A percentile compares a stretch with the other conserved stretches of the same genome.
Evolutionary conservation across 2,888 invertebrate genomes (phyloP).

Genomic region (Lasioglossum leucozonium): DNA sequence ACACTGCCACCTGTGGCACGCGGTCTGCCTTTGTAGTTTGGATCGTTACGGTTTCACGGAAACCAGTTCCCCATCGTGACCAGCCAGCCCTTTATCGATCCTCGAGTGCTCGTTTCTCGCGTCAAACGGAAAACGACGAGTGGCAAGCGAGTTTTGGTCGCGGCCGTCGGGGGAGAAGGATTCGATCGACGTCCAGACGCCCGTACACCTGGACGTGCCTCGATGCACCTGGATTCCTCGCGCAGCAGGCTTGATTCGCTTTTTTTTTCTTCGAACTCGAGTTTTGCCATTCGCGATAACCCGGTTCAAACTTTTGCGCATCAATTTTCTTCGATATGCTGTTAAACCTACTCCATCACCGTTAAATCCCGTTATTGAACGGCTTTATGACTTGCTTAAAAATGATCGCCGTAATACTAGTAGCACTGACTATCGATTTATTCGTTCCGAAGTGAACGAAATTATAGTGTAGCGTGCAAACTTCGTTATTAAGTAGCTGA

Average conservation of each 20-base stretch:
- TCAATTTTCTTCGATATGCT: background rate
- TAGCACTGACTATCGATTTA: no score
- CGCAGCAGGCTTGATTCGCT: background rate
- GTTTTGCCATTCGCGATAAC: background rate
- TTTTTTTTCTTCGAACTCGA: background rate
- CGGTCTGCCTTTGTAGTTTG: conserved; percentile 41
- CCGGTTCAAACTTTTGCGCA: background rate
- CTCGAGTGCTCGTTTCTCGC: conserved; percentile 2
- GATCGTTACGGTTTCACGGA: conserved; percentile 28
- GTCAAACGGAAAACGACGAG: background rate
- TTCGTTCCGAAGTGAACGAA: background rate
- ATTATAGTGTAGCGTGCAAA: background rate
- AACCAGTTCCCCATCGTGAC: background rate
- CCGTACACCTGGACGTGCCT: conserved; percentile 5
- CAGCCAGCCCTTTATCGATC: conserved; percentile 1
- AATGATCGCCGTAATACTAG: no score
- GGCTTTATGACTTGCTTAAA: no score
- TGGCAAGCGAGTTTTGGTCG: background rate
- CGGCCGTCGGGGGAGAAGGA: background rate
- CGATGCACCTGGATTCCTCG: conserved; percentile 15
- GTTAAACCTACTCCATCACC: background rate
- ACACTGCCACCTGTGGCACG: conserved; percentile 77
- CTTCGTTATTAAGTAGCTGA: background rate
- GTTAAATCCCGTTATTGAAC: background rate
- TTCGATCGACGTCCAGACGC: background rate